These are phyloP conservation scores for Coecobrya sp. DNA, from an alignment of 2,888 invertebrate genomes.

Conservation along the genomic window DNA sequence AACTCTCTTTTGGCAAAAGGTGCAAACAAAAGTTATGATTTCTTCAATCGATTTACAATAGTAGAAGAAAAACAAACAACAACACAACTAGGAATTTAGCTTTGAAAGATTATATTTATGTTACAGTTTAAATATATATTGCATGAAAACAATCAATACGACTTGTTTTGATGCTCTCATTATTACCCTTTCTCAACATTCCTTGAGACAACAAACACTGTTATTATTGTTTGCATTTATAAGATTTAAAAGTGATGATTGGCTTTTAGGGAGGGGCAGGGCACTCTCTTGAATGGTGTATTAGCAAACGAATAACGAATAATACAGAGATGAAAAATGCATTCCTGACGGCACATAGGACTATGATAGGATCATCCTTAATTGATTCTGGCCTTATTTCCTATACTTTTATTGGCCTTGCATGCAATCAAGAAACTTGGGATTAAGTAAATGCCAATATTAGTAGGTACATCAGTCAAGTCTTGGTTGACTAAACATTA, in stretches of 20 bases:
- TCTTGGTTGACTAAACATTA: background rate
- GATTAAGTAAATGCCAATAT: background rate
- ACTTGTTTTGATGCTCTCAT: constrained; percentile 10
- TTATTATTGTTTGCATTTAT: background rate
- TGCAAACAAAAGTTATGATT: constrained; percentile 15
- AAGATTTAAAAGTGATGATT: background rate
- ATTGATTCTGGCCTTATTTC: background rate
- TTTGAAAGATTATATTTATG: background rate
- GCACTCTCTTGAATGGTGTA: background rate
- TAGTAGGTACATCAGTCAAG: background rate
- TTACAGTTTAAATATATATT: background rate
- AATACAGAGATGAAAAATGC: background rate
- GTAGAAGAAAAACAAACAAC: background rate
- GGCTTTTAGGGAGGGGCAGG: background rate
- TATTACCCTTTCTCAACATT: background rate
- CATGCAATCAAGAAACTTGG: background rate
- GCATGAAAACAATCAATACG: background rate
- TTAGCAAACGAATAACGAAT: background rate
- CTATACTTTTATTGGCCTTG: background rate
- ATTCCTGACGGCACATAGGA: background rate
- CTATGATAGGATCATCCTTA: background rate
- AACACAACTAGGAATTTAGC: background rate
- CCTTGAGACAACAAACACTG: background rate
- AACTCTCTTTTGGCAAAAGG: background rate
- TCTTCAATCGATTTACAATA: background rate